Evolutionary conservation across 1,140 invertebrate genomes (phyloP), one percentile per base, ranked within the genome.

Genomic region (Monochamus saltuarius): DNA sequence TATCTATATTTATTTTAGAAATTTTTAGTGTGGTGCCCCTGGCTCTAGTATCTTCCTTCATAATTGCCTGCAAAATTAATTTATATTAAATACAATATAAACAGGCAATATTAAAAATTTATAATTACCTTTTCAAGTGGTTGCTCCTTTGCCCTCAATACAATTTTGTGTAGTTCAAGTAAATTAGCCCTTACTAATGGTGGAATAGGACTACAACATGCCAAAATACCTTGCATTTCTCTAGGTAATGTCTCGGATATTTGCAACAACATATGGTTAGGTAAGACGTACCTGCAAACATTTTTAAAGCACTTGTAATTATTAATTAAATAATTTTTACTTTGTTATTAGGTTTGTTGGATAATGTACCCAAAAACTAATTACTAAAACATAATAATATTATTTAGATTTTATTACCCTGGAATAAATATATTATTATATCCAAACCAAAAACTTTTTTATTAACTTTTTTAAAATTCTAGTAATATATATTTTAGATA

Each of bases 241-340:
- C 92, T 82, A 0, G 97, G 97, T 43, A 99, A 75, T n/a, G 84
- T 83, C 73, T 97, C 91, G 4, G 91, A 86, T 51, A 99, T 93
- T 68, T 94, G 86, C 17, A 98, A 73, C 74, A 99, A 70, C 94
- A 97, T 97, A 73, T 98, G 94, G 78, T 96, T 97, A 0, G 96
- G 95, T 56, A 99, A 77, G 34, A 99, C 89, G 75, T 94, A 99
- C 14, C 90, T 90, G 72, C 52, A 68, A 60, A 59, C 56, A 49
- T 47, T n/a, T 37, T 11, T 1, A 60, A 29, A 38, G 36, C 13
- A 13, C 17, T 61, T 35, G 19, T 55, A 22, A 63, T 53, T 22
- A 39, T 10, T 13, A 13, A 39, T 39, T 9, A 39, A 39, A 39
- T 10, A 1, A 39, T 39, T 38, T 7, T 38, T 38, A 38, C n/a